Base-by-base conservation (phyloP, 2,113 vertebrate genomes). In the Stictonetta naevosa region DNA sequence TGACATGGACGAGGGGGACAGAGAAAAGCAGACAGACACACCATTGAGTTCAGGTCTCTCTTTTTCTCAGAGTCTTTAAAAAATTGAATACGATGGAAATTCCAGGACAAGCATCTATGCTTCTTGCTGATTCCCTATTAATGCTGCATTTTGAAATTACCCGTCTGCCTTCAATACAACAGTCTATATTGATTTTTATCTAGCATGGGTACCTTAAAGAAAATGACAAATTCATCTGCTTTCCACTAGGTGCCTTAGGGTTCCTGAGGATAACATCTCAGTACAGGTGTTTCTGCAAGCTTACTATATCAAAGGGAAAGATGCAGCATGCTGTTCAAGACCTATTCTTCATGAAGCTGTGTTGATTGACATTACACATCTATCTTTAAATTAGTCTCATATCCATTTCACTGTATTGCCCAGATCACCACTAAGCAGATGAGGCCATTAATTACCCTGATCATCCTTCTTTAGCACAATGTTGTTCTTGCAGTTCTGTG, bases 1-100 rank as follows among this genome's bases (percentile, higher is more conserved):
- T 89, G 91, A 91, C 89, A 76, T 75, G 71, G 58, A 11, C 22
- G 46, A 40, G 56, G 40, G 22, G 56, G 83, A 25, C 23, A 52
- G 59, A 42, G 64, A 86, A 92, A 91, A 95, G 55, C 73, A 95
- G 84, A 84, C 83, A 88, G n/a, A 38, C 31, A 82, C 66, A 29
- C 79, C 23, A 5, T 20, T 58, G 63, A 69, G 42, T 73, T 90
- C 15, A 4, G 53, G 64, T 53, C 31, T 15, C 25, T 66, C 86
- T 92, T 73, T 75, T 26, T 23, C n/a, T 55, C 56, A 75, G 48
- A 82, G 23, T 55, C n/a, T 73, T 92, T 66, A 77, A 90, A 90
- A 75, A 63, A 76, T 3, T 34, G 48, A 75, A 0, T 56, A 58
- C 74, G 55, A 69, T 26, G 40, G 36, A 55, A 73, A 66, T 44